Conservation (phyloP, 2,888 invertebrate genomes). For the Caradrina kadenii region DNA sequence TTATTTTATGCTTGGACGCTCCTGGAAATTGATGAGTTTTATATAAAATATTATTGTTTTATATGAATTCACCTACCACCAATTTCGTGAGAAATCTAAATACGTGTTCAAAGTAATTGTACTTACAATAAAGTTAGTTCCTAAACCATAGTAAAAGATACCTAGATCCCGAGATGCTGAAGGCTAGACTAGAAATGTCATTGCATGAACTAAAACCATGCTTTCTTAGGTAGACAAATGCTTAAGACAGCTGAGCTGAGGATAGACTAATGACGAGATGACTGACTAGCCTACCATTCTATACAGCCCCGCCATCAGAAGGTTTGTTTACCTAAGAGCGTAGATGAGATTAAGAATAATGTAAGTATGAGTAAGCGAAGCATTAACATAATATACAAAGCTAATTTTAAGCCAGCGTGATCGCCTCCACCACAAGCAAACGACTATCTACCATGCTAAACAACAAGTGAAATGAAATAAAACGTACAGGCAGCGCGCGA, state of each 20-base stretch:
- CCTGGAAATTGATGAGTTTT: slow-evolving; percentile 73
- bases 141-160: slow-evolving; percentile 37
- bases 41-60: slow-evolving; percentile 7
- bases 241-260: neutral
- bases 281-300: neutral
- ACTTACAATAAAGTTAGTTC: slow-evolving; percentile 28
- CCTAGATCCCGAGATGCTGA: slow-evolving; percentile 21
- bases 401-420: slow-evolving; percentile 20
- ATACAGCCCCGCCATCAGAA: neutral
- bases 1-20: slow-evolving; percentile 77
- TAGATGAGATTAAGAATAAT: slow-evolving; percentile 12
- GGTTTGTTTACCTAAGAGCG: slow-evolving; percentile 21
- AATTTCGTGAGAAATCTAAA: slow-evolving; percentile 32
- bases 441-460: slow-evolving; percentile 61
- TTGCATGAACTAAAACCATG: slow-evolving; percentile 12
- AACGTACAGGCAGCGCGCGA: slow-evolving; percentile 87
- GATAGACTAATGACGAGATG: neutral
- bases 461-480: slow-evolving; percentile 79
- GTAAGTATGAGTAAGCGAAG: slow-evolving; percentile 49
- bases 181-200: slow-evolving; percentile 11
- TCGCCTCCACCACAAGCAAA: slow-evolving; percentile 50
- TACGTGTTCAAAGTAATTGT: slow-evolving; percentile 32
- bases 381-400: slow-evolving; percentile 43
- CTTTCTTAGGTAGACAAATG: slow-evolving; percentile 27
- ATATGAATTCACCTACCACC: slow-evolving; percentile 23